Base-by-base conservation (phyloP, 2,113 vertebrate species). In the Cariama cristata region DNA sequence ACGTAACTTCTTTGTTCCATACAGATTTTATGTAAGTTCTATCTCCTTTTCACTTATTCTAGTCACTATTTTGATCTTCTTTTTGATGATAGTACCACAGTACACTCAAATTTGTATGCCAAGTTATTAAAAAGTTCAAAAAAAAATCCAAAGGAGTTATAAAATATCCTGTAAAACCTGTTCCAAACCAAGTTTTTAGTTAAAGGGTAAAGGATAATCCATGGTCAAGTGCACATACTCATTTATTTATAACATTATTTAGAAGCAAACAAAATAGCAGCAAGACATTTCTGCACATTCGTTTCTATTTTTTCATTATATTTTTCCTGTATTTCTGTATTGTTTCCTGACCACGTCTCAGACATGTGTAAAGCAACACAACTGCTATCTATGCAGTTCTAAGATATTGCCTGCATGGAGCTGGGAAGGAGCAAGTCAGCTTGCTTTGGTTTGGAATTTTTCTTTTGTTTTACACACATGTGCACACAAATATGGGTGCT, bases 11-110 rank as follows among this genome's bases (percentile, higher is more conserved):
- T 96, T 95, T 97, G 79, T 91, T 95, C 93, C 52, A 45, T 64
- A 91, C 56, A 92, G 56, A 91, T 82, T 95, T 90, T 64, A 64
- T 69, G 79, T 72, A 60, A 82, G 53, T 92, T 96, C 86, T 53
- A 72, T 85, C 81, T 88, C 84, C 81, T 92, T 95, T 95, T 96
- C 92, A 79, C 76, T 96, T 95, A 86, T 89, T 96, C 79, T 56
- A 95, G 44, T 71, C 73, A 42, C 56, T 92, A 84, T 89, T 96
- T 96, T 97, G 83, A 92, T 95, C 91, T 93, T 95, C 79, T 95
- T 97, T 97, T 96, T 96, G 87, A 95, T 88, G 52, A 79, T 22
- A 64, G n/a, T 88, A 83, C 50, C 72, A 67, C 32, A 64, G 53
- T 79, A 93, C 49, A 72, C 72, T 92, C 73, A 96, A 88, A 94